Percentiles rank a stretch among this genome's conserved stretches.
Evolutionary conservation across 2,113 vertebrate species (phyloP).

Genomic region (Lepidothrix coronata): DNA sequence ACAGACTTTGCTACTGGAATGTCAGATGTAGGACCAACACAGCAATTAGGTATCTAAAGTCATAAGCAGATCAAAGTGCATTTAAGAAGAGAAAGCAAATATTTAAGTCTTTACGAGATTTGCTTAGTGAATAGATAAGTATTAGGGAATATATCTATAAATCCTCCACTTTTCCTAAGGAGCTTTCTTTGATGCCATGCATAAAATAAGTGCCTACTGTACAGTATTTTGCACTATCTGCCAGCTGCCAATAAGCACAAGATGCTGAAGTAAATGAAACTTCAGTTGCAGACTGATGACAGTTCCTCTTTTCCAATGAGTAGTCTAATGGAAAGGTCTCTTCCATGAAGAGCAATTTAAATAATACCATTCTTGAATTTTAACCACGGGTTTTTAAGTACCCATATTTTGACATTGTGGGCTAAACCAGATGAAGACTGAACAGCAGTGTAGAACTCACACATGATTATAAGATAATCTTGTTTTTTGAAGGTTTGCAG

Average conservation of each 20-base stretch:
- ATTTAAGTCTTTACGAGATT: slow-evolving; percentile 6
- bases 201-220: neutral
- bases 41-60: neutral
- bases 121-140: neutral
- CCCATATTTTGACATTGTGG: neutral
- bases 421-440: neutral
- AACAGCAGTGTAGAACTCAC: neutral
- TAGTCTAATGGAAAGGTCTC: neutral
- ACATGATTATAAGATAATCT: slow-evolving; percentile 10
- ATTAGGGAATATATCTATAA: neutral
- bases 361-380: neutral
- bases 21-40: neutral
- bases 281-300: neutral
- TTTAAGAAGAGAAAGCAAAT: neutral
- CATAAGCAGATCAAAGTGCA: neutral
- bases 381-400: accelerated
- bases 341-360: neutral
- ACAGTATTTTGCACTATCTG: neutral
- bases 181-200: slow-evolving; percentile 4
- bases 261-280: neutral
- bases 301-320: neutral
- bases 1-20: neutral
- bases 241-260: neutral
- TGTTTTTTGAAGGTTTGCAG: slow-evolving; percentile 13
- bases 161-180: neutral